Evolutionary conservation across 2,888 invertebrate species (phyloP).

Genomic region (Seira sanloemensis): DNA sequence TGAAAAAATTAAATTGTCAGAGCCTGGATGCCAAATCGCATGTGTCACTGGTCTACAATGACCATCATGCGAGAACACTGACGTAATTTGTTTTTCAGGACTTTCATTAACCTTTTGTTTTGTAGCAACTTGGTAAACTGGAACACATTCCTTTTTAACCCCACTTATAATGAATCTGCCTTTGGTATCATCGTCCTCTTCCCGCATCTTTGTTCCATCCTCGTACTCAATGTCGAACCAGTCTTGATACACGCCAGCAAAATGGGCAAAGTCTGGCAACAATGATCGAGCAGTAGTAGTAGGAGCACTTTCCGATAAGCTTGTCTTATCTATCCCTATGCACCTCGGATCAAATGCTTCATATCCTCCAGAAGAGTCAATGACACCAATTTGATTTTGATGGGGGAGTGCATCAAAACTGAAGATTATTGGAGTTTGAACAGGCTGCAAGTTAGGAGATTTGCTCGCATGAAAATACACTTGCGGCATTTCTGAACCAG

Average conservation of each 20-base stretch:
- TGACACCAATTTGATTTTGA: constrained; percentile 57
- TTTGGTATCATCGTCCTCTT: constrained; percentile 46
- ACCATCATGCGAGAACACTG: constrained; percentile 72
- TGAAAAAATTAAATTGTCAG: constrained; percentile 68
- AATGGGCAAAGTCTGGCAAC: constrained; percentile 45
- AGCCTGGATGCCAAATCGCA: constrained; percentile 65
- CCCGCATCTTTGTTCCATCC: constrained; percentile 47
- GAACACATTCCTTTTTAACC: constrained; percentile 67
- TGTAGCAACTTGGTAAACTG: constrained; percentile 45
- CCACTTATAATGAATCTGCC: constrained; percentile 70
- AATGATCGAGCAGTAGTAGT: constrained; percentile 25
- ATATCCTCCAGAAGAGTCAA: constrained; percentile 70
- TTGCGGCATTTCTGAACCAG: constrained; percentile 6
- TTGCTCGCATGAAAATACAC: constrained; percentile 46
- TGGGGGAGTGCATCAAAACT: constrained; percentile 63
- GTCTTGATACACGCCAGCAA: constrained; percentile 48
- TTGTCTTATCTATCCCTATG: neutral
- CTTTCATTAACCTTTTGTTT: neutral
- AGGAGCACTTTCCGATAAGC: neutral
- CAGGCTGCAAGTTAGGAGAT: constrained; percentile 19
- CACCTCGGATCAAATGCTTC: constrained; percentile 65
- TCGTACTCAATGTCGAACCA: constrained; percentile 72
- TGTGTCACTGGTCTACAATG: constrained; percentile 70
- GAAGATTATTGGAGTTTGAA: constrained; percentile 34
- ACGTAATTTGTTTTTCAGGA: constrained; percentile 30